Evolutionary conservation across 2,113 vertebrate genomes (phyloP).

Genomic region (Condylura cristata): DNA sequence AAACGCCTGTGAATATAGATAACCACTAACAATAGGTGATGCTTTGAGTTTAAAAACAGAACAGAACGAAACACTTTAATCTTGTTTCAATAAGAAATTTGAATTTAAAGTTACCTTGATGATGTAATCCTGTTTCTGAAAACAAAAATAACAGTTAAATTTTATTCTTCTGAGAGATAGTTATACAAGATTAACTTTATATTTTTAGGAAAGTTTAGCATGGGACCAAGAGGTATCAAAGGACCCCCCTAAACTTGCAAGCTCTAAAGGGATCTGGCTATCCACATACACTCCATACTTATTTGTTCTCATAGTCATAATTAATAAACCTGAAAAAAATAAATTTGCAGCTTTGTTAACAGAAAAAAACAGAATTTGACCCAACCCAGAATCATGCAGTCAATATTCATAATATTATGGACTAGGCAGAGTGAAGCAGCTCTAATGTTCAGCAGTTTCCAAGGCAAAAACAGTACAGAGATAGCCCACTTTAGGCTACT

Average conservation of each 20-base stretch:
- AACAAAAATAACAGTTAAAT: not conserved
- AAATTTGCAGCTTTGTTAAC: not conserved
- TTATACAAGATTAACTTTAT: not conserved
- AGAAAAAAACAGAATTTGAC: not conserved
- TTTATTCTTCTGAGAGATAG: not conserved
- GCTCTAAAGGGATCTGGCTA: too few species aligned
- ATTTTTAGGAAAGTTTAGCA: not conserved
- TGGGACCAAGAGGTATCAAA: too few species aligned
- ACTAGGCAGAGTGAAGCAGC: fast-evolving
- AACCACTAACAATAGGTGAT: not conserved
- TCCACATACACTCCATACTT: not conserved
- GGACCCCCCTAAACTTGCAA: too few species aligned
- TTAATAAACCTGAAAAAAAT: not conserved
- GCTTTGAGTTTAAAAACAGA: not conserved
- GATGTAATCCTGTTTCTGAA: not conserved
- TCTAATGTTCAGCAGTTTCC: not conserved
- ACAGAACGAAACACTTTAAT: not conserved
- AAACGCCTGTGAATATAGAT: not conserved
- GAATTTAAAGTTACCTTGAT: fast-evolving
- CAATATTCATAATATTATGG: not conserved
- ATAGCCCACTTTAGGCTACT: not conserved
- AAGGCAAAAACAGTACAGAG: not conserved
- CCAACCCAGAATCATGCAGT: not conserved
- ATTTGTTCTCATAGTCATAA: not conserved
- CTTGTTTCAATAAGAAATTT: not conserved